Percentiles rank a stretch among this genome's conserved stretches.
Evolutionary conservation across 2,113 vertebrate genomes (phyloP).

Genomic region (Halcyon senegalensis): DNA sequence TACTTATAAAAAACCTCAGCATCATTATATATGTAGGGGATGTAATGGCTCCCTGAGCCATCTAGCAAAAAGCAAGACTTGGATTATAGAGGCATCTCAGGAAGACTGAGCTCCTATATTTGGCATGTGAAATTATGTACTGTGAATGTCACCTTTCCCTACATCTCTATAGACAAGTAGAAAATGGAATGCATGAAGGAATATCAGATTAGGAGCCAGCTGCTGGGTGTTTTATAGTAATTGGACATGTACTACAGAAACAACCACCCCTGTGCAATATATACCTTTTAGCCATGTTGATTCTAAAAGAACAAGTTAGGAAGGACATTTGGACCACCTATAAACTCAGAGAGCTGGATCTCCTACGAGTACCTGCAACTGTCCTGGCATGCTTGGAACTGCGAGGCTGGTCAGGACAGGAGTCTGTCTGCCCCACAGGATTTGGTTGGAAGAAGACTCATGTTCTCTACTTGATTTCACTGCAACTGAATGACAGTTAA

Average conservation of each 20-base stretch:
- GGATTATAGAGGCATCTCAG: neutral
- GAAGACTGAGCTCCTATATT: neutral
- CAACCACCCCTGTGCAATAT: neutral
- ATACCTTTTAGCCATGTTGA: neutral
- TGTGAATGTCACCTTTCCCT: neutral
- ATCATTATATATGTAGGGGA: neutral
- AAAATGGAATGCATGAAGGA: neutral
- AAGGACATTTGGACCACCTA: neutral
- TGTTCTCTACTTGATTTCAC: neutral
- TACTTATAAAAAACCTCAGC: neutral
- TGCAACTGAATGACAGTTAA: neutral
- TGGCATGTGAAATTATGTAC: neutral
- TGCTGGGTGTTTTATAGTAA: neutral
- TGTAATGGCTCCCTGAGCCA: neutral
- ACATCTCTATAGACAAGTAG: neutral
- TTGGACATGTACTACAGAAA: neutral
- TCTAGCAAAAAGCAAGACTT: neutral
- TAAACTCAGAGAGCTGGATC: neutral
- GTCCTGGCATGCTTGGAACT: neutral
- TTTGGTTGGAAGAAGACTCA: accelerated
- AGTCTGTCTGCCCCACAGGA: neutral
- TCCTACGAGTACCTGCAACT: neutral
- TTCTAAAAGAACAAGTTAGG: neutral
- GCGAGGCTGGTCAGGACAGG: neutral
- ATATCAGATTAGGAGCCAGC: neutral